Evolutionary conservation across 1,140 invertebrate species (phyloP).

Genomic region (Chelonus insularis): DNA sequence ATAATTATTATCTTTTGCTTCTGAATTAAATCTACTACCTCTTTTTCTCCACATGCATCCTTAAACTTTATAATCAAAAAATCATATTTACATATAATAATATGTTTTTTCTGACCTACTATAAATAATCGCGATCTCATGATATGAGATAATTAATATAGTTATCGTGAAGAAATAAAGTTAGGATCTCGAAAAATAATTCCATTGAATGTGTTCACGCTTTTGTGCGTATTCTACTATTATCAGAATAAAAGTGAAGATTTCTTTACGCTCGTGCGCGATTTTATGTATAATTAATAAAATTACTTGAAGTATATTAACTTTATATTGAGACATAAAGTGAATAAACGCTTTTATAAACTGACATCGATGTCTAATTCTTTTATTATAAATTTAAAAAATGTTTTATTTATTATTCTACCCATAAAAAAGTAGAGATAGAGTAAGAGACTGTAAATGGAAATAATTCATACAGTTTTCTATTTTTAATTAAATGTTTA

Average conservation of each 20-base stretch:
- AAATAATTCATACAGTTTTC: not conserved
- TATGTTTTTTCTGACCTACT: no score
- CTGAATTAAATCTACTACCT: slow-evolving; percentile 8
- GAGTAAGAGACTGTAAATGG: not conserved
- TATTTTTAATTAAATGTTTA: not conserved
- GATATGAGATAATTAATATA: not conserved
- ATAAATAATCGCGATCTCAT: not conserved
- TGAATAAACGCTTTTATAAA: slow-evolving; percentile 10
- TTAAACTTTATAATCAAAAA: no score
- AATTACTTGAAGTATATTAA: slow-evolving; percentile 10
- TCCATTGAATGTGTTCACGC: not conserved
- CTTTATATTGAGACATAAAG: not conserved
- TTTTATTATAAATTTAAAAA: not conserved
- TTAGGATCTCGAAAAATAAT: slow-evolving; percentile 6
- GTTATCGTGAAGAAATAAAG: not conserved
- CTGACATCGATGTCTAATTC: not conserved
- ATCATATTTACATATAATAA: no score
- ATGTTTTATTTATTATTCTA: not conserved
- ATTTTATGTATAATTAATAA: not conserved
- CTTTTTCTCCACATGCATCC: no score
- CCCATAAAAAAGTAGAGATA: not conserved
- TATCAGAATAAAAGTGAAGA: not conserved
- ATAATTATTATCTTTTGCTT: no score
- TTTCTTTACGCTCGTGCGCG: slow-evolving; percentile 17
- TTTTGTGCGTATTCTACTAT: no score